phyloP scores from a whole-genome alignment of 2,888 invertebrate species.

The Plebejus argus region DNA sequence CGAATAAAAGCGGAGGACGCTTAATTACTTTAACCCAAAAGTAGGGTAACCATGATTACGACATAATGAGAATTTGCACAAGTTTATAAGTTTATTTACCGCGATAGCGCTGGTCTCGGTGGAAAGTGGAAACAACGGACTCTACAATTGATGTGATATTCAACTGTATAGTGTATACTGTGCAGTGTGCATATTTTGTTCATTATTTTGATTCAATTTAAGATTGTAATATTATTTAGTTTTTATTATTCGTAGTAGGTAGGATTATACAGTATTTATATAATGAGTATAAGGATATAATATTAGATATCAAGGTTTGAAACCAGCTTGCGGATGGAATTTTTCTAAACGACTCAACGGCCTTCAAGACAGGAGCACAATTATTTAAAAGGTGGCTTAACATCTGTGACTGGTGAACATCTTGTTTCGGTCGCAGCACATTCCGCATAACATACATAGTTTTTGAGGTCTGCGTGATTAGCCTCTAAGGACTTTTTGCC shows the following conservation, averaged over 20 bases:
- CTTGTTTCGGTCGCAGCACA: neutral
- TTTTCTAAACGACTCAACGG: neutral
- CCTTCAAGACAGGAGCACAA: neutral
- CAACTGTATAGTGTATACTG: neutral
- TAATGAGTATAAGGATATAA: neutral
- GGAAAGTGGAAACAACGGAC: neutral
- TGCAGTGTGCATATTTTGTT: neutral
- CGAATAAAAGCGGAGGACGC: slow-evolving; percentile 27
- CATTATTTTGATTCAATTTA: neutral
- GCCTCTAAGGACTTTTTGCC: too few species aligned
- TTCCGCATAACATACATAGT: too few species aligned
- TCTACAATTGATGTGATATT: slow-evolving; percentile 11
- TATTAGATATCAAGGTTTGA: neutral
- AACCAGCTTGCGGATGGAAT: neutral
- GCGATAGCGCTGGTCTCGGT: neutral
- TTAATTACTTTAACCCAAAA: slow-evolving; percentile 29
- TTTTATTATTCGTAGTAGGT: too few species aligned
- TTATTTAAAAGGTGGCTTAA: neutral
- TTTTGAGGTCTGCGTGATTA: too few species aligned
- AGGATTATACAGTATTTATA: too few species aligned
- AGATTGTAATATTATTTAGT: neutral
- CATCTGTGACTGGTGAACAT: neutral
- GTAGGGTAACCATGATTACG: slow-evolving; percentile 28
- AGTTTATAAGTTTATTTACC: slow-evolving; percentile 24
- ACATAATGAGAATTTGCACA: slow-evolving; percentile 16